Conservation (phyloP, 2,888 invertebrate species). For the Hirtodrosophila histrioides region DNA sequence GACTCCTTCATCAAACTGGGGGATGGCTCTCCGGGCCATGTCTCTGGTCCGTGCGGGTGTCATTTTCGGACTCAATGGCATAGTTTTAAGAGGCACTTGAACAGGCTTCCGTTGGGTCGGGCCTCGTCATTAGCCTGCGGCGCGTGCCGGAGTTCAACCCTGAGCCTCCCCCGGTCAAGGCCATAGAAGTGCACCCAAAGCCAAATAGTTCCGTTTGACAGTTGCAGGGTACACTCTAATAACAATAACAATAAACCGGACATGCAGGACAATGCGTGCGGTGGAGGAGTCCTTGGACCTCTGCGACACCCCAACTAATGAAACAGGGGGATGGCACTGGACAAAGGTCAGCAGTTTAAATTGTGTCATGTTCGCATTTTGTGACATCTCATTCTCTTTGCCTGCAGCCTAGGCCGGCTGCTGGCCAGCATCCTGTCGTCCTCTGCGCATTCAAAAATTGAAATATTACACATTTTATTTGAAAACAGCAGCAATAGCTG, state of each 20-base stretch:
- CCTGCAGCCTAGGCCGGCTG: slow-evolving; percentile 3
- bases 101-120: slow-evolving; percentile 56
- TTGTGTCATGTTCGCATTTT: slow-evolving; percentile 74
- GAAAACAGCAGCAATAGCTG: slow-evolving; percentile 60
- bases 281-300: slow-evolving; percentile 51
- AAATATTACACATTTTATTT: slow-evolving; percentile 80
- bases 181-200: slow-evolving; percentile 68
- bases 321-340: slow-evolving; percentile 57
- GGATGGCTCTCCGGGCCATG: slow-evolving; percentile 18
- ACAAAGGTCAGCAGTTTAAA: slow-evolving; percentile 76
- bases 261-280: slow-evolving; percentile 53
- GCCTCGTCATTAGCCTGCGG: slow-evolving; percentile 72
- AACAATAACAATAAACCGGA: slow-evolving; percentile 81
- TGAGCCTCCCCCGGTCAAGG: slow-evolving; percentile 14
- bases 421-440: slow-evolving; percentile 14
- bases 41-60: slow-evolving; percentile 50
- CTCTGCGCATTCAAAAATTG: slow-evolving; percentile 64
- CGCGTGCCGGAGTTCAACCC: slow-evolving; percentile 68
- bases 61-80: slow-evolving; percentile 44
- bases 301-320: slow-evolving; percentile 34
- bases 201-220: slow-evolving; percentile 76
- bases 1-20: slow-evolving; percentile 46
- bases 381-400: slow-evolving; percentile 37
- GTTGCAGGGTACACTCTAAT: slow-evolving; percentile 68
- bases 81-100: slow-evolving; percentile 68